Percentiles rank a stretch among this genome's conserved stretches.
Evolutionary conservation across 2,113 vertebrate genomes (phyloP).

Genomic region (Macaca mulatta): DNA sequence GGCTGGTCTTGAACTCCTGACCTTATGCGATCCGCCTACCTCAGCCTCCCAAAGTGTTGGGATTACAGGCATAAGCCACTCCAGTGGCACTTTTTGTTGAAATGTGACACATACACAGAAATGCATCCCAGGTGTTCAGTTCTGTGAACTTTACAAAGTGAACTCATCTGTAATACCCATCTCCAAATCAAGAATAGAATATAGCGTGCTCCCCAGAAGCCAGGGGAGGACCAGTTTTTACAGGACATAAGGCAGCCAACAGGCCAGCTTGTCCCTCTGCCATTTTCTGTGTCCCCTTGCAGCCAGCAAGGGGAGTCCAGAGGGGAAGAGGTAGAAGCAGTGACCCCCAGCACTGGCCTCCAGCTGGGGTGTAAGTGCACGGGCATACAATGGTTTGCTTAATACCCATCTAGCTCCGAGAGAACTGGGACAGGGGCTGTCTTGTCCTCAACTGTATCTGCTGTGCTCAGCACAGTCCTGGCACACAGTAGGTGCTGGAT

Average conservation of each 20-base stretch:
- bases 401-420: neutral
- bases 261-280: too few relatives aligned
- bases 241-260: neutral
- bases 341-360: neutral
- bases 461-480: neutral
- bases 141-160: neutral
- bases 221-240: neutral
- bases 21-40: too few relatives aligned
- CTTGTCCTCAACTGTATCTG: neutral
- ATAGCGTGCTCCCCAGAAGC: neutral
- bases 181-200: neutral
- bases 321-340: too few relatives aligned
- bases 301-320: neutral
- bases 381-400: neutral
- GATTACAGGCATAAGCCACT: too few relatives aligned
- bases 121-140: neutral
- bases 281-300: neutral
- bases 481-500: too few relatives aligned
- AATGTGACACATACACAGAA: neutral
- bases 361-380: neutral
- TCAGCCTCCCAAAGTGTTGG: too few relatives aligned
- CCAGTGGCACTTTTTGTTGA: too few relatives aligned
- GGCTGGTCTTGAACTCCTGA: too few relatives aligned
- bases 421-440: too few relatives aligned
- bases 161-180: neutral